Evolutionary conservation across 2,888 invertebrate genomes (phyloP), one percentile per base, ranked within the genome.

Genomic region (Heteromyza rotundicornis): DNA sequence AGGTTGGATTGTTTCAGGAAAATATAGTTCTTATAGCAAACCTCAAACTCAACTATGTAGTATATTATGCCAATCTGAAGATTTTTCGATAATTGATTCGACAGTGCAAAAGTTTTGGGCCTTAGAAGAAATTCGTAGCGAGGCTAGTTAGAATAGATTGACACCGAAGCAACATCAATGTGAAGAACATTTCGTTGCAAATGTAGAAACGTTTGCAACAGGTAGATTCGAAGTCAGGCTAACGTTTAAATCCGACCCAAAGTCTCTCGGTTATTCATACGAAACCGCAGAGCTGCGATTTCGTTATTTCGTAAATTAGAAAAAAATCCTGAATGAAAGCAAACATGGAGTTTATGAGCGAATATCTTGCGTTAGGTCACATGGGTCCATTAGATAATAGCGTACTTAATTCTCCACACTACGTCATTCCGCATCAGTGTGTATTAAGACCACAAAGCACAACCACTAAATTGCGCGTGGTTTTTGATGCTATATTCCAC

Each of bases 1-100:
- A 10, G 58, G 64, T 24, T 62, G 59, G 57, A 51, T 55, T 17
- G 27, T 60, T n/a, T 58, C 59, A 23, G 54, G 62, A 32, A 64
- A 57, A 22, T 64, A 59, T 19, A 14, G n/a, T n/a, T n/a, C n/a
- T n/a, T n/a, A n/a, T n/a, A n/a, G n/a, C n/a, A n/a, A n/a, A n/a
- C n/a, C n/a, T n/a, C n/a, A n/a, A n/a, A n/a, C n/a, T n/a, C n/a
- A n/a, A n/a, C n/a, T n/a, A n/a, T n/a, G n/a, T n/a, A n/a, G n/a
- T n/a, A n/a, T n/a, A n/a, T n/a, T n/a, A n/a, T n/a, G n/a, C n/a
- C n/a, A n/a, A n/a, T n/a, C n/a, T n/a, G n/a, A n/a, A n/a, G n/a
- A n/a, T n/a, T n/a, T n/a, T n/a, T n/a, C n/a, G n/a, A n/a, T n/a
- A n/a, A n/a, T n/a, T n/a, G n/a, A n/a, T n/a, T n/a, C n/a, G n/a